Base-by-base conservation (phyloP, 2,888 invertebrate genomes). In the Ectemnius continuus region DNA sequence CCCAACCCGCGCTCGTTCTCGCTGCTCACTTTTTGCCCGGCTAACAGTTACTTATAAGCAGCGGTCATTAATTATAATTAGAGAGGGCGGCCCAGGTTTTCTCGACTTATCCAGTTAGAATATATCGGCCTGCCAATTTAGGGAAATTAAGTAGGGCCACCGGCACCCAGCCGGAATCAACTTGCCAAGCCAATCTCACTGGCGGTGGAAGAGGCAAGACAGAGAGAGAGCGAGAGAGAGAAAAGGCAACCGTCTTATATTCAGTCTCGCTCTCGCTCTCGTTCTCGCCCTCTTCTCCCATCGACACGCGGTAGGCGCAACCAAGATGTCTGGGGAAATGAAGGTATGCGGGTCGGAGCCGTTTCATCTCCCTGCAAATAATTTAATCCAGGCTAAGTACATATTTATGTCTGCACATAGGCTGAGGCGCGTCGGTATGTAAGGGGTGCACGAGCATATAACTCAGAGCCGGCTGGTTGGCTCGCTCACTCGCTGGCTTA, bases 321-420 rank as follows among this genome's bases (percentile, higher is more conserved):
- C 74, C 76, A 75, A 83, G 83, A 82, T 74, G 84, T 86, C 85
- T 85, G 72, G 85, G 82, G 84, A 85, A 86, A 84, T 84, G 82
- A 86, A 85, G 81, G 71, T 83, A 76, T 70, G 77, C 83, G 77
- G 77, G 83, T 74, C 74, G 79, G 76, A 78, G 75, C 80, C 83
- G 81, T 85, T 85, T 82, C 85, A 85, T 85, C 85, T 85, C 84
- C 81, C 76, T 79, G 76, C 82, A 86, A 85, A 85, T 85, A 84
- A 85, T 85, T 85, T 84, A 84, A 85, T 85, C 84, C 78, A 61
- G 72, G 73, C 80, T 86, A 84, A 85, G 83, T 86, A 84, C 82
- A 82, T 82, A 85, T 85, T 86, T 86, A 85, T 81, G 85, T 83
- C 81, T 78, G 76, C 73, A 81, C 81, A 76, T 81, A 76, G 76